Percentiles rank a stretch among this genome's conserved stretches.
phyloP scores from a whole-genome alignment of 2,113 vertebrate genomes.

The Cyrtonyx montezumae region DNA sequence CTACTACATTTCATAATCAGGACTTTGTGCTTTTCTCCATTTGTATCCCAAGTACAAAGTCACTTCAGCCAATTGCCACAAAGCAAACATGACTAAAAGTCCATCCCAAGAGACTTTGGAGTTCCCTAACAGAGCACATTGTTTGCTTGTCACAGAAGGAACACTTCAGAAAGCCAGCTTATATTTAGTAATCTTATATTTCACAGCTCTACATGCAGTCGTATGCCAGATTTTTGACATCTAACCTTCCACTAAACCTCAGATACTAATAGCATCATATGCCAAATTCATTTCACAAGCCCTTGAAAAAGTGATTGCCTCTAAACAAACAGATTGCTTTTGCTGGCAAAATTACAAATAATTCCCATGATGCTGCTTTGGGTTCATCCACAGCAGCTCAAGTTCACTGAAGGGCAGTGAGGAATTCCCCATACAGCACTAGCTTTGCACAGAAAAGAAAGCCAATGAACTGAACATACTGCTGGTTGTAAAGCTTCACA shows the following conservation, averaged over 20 bases:
- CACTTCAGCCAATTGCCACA: rapidly evolving
- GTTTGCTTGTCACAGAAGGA: background rate
- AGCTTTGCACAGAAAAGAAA: background rate
- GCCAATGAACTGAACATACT: background rate
- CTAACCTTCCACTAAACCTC: background rate
- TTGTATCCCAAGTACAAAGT: background rate
- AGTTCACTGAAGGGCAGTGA: rapidly evolving
- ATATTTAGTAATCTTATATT: constrained; percentile 19
- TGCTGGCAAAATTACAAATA: background rate
- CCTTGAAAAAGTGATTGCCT: background rate
- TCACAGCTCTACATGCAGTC: constrained; percentile 46
- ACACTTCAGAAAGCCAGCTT: background rate
- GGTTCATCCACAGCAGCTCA: background rate
- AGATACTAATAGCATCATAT: background rate
- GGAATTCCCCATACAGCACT: background rate
- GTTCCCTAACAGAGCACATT: background rate
- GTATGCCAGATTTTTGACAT: constrained; percentile 21
- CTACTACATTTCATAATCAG: background rate
- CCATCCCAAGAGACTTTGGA: background rate
- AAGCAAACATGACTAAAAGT: background rate
- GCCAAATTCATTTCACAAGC: background rate
- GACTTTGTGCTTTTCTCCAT: background rate
- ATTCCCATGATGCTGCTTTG: background rate
- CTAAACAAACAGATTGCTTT: background rate
- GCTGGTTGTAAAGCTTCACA: background rate